Percentiles rank a stretch among this genome's conserved stretches.
Evolutionary conservation across 2,113 vertebrate species (phyloP).

Genomic region (Apaloderma vittatum): DNA sequence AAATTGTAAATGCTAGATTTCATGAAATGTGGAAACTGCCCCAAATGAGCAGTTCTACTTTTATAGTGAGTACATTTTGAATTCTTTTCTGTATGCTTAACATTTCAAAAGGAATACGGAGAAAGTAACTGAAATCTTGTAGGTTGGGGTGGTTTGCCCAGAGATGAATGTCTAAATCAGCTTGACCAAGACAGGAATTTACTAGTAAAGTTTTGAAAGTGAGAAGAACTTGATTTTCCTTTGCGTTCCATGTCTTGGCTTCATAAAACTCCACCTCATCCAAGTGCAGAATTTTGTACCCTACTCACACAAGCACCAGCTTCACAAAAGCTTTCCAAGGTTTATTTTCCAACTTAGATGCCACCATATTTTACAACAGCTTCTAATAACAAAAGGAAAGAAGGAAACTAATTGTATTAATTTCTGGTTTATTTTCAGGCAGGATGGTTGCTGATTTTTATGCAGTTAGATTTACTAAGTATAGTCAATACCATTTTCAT

Average conservation of each 20-base stretch:
- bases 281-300: background rate
- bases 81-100: background rate
- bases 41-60: background rate
- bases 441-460: background rate
- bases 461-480: background rate
- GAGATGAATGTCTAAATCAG: background rate
- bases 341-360: background rate
- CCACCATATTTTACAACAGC: background rate
- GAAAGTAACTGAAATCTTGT: background rate
- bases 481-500: background rate
- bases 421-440: conserved; percentile 5
- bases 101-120: background rate
- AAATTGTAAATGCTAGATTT: background rate
- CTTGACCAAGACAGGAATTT: background rate
- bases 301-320: background rate
- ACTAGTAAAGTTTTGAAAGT: background rate
- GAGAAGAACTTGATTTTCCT: background rate
- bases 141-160: background rate
- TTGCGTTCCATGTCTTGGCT: background rate
- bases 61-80: background rate
- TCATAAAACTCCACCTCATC: background rate
- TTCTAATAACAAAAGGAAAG: background rate
- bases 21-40: background rate
- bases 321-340: background rate
- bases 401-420: background rate